These are phyloP conservation scores for Neoaliturus tenellus DNA, from an alignment of 2,888 invertebrate species.

Conservation along the genomic window DNA sequence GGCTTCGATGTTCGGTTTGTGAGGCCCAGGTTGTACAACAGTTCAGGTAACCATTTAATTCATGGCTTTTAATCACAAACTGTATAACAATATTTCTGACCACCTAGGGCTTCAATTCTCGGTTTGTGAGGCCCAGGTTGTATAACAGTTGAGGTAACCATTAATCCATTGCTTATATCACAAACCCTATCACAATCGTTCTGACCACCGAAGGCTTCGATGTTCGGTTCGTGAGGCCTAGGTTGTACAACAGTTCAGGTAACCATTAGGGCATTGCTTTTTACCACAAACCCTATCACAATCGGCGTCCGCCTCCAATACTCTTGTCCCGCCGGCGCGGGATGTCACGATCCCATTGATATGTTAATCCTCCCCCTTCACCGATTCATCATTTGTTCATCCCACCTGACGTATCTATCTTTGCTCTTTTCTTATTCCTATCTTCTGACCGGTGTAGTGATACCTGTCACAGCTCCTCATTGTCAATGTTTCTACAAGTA, in stretches of 20 bases:
- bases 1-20: neutral
- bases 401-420: constrained; percentile 51
- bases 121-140: too few species aligned
- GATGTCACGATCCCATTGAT: constrained; percentile 34
- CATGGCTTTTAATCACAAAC: constrained; percentile 21
- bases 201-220: too few species aligned
- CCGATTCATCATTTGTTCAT: constrained; percentile 41
- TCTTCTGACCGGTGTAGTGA: constrained; percentile 16
- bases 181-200: too few species aligned
- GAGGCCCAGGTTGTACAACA: neutral
- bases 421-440: constrained; percentile 38
- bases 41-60: constrained; percentile 4
- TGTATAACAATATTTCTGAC: constrained; percentile 22
- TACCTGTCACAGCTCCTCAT: constrained; percentile 28
- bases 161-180: too few species aligned
- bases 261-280: constrained; percentile 16
- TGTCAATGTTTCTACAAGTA: constrained; percentile 7
- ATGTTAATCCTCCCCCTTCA: constrained; percentile 42
- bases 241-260: neutral
- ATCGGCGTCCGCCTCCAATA: constrained; percentile 43
- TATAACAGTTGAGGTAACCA: too few species aligned
- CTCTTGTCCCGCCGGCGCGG: neutral
- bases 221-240: neutral
- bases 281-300: constrained; percentile 27
- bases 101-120: too few species aligned